These are phyloP conservation scores for Myiagra hebetior DNA, from an alignment of 2,113 vertebrate genomes.

Conservation along the genomic window DNA sequence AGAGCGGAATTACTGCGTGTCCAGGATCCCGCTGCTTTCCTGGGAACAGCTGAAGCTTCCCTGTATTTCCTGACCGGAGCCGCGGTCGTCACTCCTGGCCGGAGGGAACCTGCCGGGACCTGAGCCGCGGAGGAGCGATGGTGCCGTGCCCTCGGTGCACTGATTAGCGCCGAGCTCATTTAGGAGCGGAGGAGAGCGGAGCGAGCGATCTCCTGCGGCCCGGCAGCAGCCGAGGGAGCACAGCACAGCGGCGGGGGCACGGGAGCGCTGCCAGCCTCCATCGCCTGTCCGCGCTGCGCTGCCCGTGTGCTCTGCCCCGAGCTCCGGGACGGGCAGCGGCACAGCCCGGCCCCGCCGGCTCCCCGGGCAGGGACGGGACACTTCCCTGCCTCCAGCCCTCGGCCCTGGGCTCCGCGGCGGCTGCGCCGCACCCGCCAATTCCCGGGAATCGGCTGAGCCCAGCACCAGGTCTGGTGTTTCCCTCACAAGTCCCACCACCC, in stretches of 20 bases:
- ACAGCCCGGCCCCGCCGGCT: too few relatives aligned
- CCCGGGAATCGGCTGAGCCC: not conserved
- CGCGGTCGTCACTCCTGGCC: not conserved
- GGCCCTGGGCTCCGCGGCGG: not conserved
- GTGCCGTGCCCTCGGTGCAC: not conserved
- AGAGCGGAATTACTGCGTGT: not conserved
- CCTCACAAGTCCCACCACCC: not conserved
- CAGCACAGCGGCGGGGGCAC: too few relatives aligned
- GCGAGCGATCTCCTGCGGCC: not conserved
- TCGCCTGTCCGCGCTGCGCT: rapidly evolving
- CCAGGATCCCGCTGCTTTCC: not conserved
- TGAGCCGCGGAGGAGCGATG: not conserved
- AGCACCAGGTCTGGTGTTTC: not conserved
- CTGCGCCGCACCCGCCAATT: not conserved
- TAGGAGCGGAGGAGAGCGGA: not conserved
- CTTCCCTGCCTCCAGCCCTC: not conserved
- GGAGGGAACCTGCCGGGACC: rapidly evolving
- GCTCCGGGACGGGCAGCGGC: too few relatives aligned
- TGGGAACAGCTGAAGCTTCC: not conserved
- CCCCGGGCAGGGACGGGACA: too few relatives aligned
- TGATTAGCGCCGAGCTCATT: not conserved
- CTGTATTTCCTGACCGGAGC: not conserved
- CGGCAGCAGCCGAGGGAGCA: not conserved
- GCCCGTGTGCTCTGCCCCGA: too few relatives aligned
- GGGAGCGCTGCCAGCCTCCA: not conserved